Evolutionary conservation across 2,113 vertebrate species (phyloP).

Genomic region (Sarotherodon lohbergeri): DNA sequence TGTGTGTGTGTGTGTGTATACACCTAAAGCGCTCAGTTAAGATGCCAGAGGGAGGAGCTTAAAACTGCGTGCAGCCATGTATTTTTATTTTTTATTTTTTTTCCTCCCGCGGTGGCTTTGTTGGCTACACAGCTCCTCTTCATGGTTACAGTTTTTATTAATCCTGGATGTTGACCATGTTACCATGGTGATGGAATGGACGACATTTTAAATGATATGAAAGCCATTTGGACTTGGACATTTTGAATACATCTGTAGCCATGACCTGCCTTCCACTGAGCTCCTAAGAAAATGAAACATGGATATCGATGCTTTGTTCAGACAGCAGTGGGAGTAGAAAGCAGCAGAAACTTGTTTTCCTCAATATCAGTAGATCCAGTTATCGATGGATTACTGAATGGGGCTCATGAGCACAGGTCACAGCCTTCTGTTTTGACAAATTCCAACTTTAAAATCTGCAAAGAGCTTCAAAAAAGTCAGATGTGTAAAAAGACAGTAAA

Average conservation of each 20-base stretch:
- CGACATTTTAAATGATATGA: background rate
- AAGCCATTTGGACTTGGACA: background rate
- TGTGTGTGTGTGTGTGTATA: background rate
- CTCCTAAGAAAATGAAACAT: background rate
- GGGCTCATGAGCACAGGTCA: background rate
- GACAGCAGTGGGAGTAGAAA: background rate
- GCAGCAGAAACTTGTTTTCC: background rate
- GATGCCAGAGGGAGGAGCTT: background rate
- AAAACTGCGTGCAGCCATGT: slow-evolving; percentile 3
- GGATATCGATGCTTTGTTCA: background rate
- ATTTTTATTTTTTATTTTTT: background rate
- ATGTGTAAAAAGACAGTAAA: background rate
- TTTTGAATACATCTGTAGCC: background rate
- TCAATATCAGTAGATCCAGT: background rate
- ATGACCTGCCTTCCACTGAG: background rate
- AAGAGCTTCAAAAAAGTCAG: background rate
- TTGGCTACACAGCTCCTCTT: background rate
- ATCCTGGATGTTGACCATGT: background rate
- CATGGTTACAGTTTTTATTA: background rate
- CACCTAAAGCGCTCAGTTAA: slow-evolving; percentile 19
- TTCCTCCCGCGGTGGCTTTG: background rate
- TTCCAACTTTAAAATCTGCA: background rate
- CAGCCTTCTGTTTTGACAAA: background rate
- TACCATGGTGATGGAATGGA: background rate
- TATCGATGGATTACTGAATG: background rate